Conservation (phyloP, 2,797 vertebrate genomes). For the Phalloptychus januarius region DNA sequence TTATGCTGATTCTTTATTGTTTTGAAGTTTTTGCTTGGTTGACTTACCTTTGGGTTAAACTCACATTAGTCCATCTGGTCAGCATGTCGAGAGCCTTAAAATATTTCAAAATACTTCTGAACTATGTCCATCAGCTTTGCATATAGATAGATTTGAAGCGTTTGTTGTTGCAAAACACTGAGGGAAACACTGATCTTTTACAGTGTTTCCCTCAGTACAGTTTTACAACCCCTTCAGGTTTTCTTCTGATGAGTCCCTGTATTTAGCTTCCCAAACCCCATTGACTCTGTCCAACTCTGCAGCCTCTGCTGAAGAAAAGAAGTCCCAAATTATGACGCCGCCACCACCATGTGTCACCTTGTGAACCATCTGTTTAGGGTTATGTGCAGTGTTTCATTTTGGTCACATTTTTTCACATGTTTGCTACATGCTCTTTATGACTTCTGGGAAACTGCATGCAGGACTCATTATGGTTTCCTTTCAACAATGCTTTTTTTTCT, state of each 20-base stretch:
- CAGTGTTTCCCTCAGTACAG: too few species aligned
- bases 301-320: background rate
- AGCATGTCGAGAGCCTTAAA: background rate
- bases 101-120: background rate
- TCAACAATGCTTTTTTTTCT: background rate
- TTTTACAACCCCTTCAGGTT: background rate
- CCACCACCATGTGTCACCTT: background rate
- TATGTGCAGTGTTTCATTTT: background rate
- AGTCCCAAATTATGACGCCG: background rate
- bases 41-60: background rate
- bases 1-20: background rate
- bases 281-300: background rate
- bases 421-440: background rate
- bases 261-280: too few species aligned
- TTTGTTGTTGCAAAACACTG: background rate
- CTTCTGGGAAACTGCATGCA: background rate
- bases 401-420: background rate
- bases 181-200: background rate
- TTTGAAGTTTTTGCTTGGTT: background rate
- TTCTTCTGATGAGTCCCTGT: background rate
- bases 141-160: too few species aligned
- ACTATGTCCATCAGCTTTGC: background rate
- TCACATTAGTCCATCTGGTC: background rate
- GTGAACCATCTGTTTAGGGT: background rate
- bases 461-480: background rate